Evolutionary conservation across 2,888 invertebrate species (phyloP), one percentile per base, ranked within the genome.

Genomic region (Eristalinus aeneus): DNA sequence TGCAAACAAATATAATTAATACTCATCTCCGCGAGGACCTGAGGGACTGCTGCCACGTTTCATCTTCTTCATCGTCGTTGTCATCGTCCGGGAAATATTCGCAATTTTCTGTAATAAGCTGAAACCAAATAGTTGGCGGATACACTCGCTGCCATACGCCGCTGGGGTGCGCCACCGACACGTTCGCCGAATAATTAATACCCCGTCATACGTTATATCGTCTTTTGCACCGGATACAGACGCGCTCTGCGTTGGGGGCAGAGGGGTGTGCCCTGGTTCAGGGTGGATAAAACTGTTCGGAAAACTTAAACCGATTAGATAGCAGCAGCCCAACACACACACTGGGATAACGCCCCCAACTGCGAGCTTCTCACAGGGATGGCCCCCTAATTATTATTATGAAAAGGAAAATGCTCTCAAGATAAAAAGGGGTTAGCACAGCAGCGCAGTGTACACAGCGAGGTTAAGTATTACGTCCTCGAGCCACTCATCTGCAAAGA

Each of bases 1-100:
- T 87, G 75, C 88, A 89, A 89, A 89, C 88, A 89, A 89, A 86
- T 88, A 89, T 89, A 89, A 89, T 89, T 89, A 89, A 89, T 89
- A 88, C 88, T 88, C 88, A 86, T 86, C 82, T 78, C 39, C 69
- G 10, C 23, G 53, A 71, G 72, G 68, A 69, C 76, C 86, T 64
- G 64, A 77, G 77, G 77, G 73, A 77, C 76, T 27, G 64, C 68
- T 27, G 64, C 68, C 79, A 58, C 64, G 56, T 83, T 77, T 58
- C 72, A 73, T 73, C 39, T 63, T 27, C 36, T 56, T 1, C 20
- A 20, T 71, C 20, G 63, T 69, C 60, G 72, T 60, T n/a, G n/a
- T n/a, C n/a, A n/a, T n/a, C n/a, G n/a, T n/a, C n/a, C n/a, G 68
- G 58, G 74, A 77, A 77, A 76, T 78, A 78, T 82, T 86, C 69